These are phyloP conservation scores for Odontothrips loti DNA, from an alignment of 2,888 invertebrate genomes.

Conservation along the genomic window DNA sequence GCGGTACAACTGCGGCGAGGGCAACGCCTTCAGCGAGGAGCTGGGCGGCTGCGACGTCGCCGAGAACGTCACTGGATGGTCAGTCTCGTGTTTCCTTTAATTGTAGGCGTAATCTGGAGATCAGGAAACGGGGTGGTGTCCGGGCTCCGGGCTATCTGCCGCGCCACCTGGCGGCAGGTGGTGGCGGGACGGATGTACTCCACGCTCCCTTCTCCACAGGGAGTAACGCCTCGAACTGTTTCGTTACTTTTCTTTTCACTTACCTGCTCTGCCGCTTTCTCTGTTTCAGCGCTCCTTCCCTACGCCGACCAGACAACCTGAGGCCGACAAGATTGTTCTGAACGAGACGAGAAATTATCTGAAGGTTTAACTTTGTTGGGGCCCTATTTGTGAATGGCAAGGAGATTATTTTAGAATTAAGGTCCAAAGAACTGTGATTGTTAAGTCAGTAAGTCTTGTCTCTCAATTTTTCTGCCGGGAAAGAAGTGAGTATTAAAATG, in stretches of 20 bases:
- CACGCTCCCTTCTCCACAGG: not conserved
- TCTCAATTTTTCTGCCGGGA: too few species aligned
- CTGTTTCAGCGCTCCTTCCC: not conserved
- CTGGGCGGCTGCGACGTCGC: constrained; percentile 68
- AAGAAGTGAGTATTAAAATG: too few species aligned
- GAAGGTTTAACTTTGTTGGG: not conserved
- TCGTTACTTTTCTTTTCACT: not conserved
- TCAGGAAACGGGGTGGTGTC: too few species aligned
- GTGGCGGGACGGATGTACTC: too few species aligned
- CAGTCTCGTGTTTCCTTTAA: not conserved
- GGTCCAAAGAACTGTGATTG: too few species aligned
- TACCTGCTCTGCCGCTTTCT: not conserved
- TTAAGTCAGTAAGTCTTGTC: too few species aligned
- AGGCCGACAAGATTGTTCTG: not conserved
- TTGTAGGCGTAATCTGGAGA: not conserved
- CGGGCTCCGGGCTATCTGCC: too few species aligned
- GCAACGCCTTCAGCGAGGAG: constrained; percentile 70
- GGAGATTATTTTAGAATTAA: too few species aligned
- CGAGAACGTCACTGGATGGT: constrained; percentile 71
- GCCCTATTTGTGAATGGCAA: too few species aligned
- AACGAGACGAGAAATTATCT: not conserved
- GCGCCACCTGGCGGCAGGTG: too few species aligned
- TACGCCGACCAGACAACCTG: not conserved
- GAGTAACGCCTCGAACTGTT: not conserved
- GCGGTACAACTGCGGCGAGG: constrained; percentile 69